A percentile compares a stretch with the other conserved stretches of the same genome.
phyloP scores from a whole-genome alignment of 2,797 vertebrate species.

The Ctenopoma kingsleyae region DNA sequence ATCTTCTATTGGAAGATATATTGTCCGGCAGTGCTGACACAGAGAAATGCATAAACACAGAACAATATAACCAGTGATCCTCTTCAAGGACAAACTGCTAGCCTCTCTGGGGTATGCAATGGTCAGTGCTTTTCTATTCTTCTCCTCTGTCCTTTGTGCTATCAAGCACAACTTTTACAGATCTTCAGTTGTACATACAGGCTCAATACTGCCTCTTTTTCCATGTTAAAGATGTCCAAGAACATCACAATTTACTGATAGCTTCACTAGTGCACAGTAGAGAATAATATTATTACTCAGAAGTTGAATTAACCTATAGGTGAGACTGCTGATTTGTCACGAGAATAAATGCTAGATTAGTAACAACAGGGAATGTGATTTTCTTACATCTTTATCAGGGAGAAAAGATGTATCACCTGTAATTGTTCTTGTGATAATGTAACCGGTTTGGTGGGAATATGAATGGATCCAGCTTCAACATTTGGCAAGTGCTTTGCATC shows the following conservation, averaged over 20 bases:
- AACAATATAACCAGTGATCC: slow-evolving; percentile 35
- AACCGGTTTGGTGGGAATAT: slow-evolving; percentile 14
- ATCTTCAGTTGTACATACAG: neutral
- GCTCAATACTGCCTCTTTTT: slow-evolving; percentile 2
- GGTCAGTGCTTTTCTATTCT: slow-evolving; percentile 11
- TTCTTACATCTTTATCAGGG: neutral
- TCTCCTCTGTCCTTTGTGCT: neutral
- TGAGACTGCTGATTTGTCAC: slow-evolving; percentile 4
- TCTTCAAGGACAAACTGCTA: slow-evolving; percentile 33
- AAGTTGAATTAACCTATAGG: neutral
- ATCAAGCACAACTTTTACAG: slow-evolving; percentile 8
- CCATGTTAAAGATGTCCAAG: neutral
- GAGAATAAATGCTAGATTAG: slow-evolving; percentile 12
- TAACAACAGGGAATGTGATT: slow-evolving; percentile 14
- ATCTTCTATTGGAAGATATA: neutral
- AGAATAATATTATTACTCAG: neutral
- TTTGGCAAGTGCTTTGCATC: slow-evolving; percentile 5
- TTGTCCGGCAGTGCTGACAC: slow-evolving; percentile 19
- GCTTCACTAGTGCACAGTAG: slow-evolving; percentile 7
- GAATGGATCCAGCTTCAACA: neutral
- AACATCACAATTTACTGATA: slow-evolving; percentile 3
- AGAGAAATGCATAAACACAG: slow-evolving; percentile 15
- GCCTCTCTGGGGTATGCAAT: slow-evolving; percentile 11
- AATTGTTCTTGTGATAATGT: slow-evolving; percentile 8
- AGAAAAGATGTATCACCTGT: slow-evolving; percentile 9